Percentiles rank a stretch among this genome's conserved stretches.
phyloP scores from a whole-genome alignment of 2,797 vertebrate species.

The Strix occidentalis region DNA sequence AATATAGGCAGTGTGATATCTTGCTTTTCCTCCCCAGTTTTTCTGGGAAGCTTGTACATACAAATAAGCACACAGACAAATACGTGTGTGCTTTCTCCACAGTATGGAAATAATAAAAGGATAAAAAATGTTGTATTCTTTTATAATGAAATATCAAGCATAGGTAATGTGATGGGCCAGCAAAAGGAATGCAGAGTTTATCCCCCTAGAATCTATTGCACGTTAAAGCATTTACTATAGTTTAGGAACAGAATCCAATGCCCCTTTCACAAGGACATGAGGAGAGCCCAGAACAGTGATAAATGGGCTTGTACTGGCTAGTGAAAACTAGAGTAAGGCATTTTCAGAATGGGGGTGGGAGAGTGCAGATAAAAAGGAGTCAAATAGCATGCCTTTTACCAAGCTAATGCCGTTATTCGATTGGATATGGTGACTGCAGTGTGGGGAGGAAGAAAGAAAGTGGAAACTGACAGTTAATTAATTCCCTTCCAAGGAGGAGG shows the following conservation, averaged over 20 bases:
- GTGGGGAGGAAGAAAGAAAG: not conserved
- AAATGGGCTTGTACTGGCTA: not conserved
- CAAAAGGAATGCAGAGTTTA: not conserved
- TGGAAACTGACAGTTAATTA: slow-evolving; percentile 8
- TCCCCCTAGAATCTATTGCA: not conserved
- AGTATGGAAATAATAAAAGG: not conserved
- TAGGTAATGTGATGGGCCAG: not conserved
- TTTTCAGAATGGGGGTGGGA: not conserved
- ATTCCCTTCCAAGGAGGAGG: not conserved
- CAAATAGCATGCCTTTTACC: not conserved
- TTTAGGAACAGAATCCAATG: not conserved
- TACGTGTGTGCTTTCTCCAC: not conserved
- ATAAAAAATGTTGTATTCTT: not conserved
- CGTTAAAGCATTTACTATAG: not conserved
- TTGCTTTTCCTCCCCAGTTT: not conserved
- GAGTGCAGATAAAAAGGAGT: not conserved
- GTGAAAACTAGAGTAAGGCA: not conserved
- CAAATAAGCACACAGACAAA: not conserved
- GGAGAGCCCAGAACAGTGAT: not conserved
- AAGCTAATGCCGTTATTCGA: not conserved
- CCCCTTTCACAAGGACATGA: not conserved
- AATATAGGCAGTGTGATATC: not conserved
- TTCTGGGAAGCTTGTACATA: not conserved
- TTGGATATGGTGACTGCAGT: not conserved
- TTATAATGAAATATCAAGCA: not conserved